Evolutionary conservation across 2,888 invertebrate species (phyloP).

Genomic region (Hydrotaea diabolus): DNA sequence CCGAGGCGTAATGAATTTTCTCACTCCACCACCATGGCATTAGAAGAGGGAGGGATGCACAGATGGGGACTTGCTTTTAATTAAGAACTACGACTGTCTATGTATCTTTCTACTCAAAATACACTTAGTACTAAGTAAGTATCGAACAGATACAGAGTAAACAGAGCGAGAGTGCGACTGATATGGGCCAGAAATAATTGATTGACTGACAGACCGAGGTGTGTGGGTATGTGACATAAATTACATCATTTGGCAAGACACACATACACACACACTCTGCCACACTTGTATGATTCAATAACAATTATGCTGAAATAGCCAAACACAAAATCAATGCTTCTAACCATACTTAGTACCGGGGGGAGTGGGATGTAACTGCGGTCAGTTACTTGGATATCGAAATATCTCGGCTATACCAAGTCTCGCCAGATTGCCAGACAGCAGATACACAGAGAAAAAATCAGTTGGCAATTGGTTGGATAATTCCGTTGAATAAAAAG

Average conservation of each 20-base stretch:
- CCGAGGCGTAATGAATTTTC: neutral
- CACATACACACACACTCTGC: too few species aligned
- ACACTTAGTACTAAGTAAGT: neutral
- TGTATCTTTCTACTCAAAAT: neutral
- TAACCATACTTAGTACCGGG: too few species aligned
- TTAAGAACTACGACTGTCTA: conserved; percentile 18
- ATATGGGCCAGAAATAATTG: neutral
- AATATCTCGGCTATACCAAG: too few species aligned
- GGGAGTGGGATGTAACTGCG: neutral
- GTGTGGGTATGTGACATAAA: neutral
- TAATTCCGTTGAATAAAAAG: too few species aligned
- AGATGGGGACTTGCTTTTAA: neutral
- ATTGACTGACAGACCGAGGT: neutral
- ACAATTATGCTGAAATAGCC: too few species aligned
- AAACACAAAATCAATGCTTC: neutral
- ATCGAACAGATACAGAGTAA: neutral
- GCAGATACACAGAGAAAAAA: too few species aligned
- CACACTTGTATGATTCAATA: neutral
- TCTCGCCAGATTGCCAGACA: too few species aligned
- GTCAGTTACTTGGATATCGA: neutral
- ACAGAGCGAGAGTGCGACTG: neutral
- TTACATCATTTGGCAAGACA: conserved; percentile 1
- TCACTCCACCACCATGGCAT: neutral
- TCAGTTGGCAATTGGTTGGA: too few species aligned
- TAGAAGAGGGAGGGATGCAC: neutral